A percentile compares a stretch with the other conserved stretches of the same genome.
These are phyloP conservation scores for Cataglyphis altisquamis DNA, from an alignment of 2,888 invertebrate genomes.

Conservation along the genomic window DNA sequence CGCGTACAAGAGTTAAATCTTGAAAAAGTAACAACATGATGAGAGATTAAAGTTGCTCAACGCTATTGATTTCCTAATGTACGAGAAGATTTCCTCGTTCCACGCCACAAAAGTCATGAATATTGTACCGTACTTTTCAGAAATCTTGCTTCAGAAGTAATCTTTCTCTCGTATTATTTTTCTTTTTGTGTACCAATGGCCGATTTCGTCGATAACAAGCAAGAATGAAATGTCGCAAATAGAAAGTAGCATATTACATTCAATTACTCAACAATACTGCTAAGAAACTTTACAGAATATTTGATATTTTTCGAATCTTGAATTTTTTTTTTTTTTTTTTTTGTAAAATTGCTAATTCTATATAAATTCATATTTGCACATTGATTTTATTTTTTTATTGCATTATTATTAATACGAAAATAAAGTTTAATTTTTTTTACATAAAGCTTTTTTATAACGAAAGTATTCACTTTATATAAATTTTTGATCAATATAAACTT, in stretches of 20 bases:
- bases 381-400: not conserved
- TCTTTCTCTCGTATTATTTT: not conserved
- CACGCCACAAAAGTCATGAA: slow-evolving; percentile 23
- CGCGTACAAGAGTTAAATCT: slow-evolving; percentile 25
- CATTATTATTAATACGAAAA: not conserved
- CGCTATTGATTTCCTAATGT: slow-evolving; percentile 49
- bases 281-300: not conserved
- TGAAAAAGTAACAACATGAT: slow-evolving; percentile 33
- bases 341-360: not conserved
- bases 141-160: slow-evolving; percentile 11
- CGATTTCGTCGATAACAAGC: not conserved
- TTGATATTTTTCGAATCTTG: not conserved
- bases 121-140: slow-evolving; percentile 13
- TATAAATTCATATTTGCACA: not conserved
- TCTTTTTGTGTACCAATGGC: not conserved
- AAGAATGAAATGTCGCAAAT: not conserved
- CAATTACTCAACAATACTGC: not conserved
- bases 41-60: slow-evolving; percentile 36
- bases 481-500: not conserved
- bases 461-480: not conserved
- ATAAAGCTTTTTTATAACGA: not conserved
- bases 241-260: not conserved
- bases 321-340: not conserved
- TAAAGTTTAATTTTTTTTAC: not conserved
- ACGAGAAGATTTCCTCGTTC: slow-evolving; percentile 41